A percentile compares a stretch with the other conserved stretches of the same genome.
Conservation (phyloP, 2,888 invertebrate genomes). For the Isotomurus palustris region DNA sequence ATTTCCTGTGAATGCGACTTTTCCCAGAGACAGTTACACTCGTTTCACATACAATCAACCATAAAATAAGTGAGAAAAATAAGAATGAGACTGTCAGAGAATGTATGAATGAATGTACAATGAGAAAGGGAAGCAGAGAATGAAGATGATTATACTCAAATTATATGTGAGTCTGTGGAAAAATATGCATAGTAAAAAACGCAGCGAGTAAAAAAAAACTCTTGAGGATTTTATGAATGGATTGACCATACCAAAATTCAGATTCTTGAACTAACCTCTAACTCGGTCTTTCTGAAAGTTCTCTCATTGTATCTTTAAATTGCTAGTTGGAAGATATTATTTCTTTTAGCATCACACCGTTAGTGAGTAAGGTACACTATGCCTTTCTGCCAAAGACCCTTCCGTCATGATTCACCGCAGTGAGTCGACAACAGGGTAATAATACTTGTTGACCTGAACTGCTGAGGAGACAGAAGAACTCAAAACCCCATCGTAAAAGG, state of each 20-base stretch:
- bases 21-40: conserved; percentile 1
- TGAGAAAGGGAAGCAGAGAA: not conserved
- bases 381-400: no score
- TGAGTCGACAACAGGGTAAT: no score
- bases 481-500: no score
- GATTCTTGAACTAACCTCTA: conserved; percentile 7
- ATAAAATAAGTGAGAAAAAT: not conserved
- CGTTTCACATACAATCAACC: conserved; percentile 4
- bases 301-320: no score
- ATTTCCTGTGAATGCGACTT: not conserved
- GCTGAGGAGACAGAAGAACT: no score
- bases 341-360: no score
- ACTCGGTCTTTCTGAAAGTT: not conserved
- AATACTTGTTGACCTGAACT: no score
- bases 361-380: no score
- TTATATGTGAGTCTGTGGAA: not conserved
- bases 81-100: not conserved
- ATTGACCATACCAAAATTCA: not conserved
- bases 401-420: no score
- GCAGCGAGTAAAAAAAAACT: not conserved
- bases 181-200: not conserved
- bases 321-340: no score
- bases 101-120: not conserved
- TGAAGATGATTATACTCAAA: not conserved
- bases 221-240: not conserved